Percentiles rank a stretch among this genome's conserved stretches.
Evolutionary conservation across 2,888 invertebrate genomes (phyloP).

Genomic region (Tanaodytes sp.): DNA sequence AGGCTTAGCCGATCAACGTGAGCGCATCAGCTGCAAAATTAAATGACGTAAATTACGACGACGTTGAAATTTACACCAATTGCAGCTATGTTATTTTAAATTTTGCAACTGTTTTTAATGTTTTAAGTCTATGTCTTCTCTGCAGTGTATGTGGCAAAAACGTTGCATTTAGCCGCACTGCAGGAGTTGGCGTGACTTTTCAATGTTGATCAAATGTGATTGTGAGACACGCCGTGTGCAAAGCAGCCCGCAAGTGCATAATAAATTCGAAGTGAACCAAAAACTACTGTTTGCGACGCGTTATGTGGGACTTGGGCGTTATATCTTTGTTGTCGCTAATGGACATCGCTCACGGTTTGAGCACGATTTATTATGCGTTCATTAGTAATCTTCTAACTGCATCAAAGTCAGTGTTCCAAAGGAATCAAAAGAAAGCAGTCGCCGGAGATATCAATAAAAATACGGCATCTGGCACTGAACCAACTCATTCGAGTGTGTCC

Average conservation of each 20-base stretch:
- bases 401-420: conserved; percentile 10
- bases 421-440: conserved; percentile 6
- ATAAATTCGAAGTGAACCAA: conserved; percentile 5
- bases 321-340: conserved; percentile 2
- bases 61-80: conserved; percentile 13
- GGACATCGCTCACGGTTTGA: conserved; percentile 7
- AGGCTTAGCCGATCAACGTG: conserved; percentile 8
- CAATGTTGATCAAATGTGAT: background rate
- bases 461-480: background rate
- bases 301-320: conserved; percentile 8
- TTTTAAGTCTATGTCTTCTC: conserved; percentile 3
- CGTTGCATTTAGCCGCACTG: conserved; percentile 4
- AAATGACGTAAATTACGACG: conserved; percentile 1
- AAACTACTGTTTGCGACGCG: conserved; percentile 12
- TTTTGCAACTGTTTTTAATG: conserved; percentile 8
- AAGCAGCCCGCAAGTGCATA: background rate
- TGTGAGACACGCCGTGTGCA: background rate
- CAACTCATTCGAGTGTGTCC: conserved; percentile 1
- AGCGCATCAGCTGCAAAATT: conserved; percentile 5
- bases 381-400: conserved; percentile 1
- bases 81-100: conserved; percentile 9
- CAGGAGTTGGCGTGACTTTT: conserved; percentile 3
- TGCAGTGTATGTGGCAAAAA: conserved; percentile 8
- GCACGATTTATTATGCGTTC: conserved; percentile 9
- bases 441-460: background rate